Evolutionary conservation across 2,113 vertebrate species (phyloP), one percentile per base, ranked within the genome.

Genomic region (Sturnira hondurensis): DNA sequence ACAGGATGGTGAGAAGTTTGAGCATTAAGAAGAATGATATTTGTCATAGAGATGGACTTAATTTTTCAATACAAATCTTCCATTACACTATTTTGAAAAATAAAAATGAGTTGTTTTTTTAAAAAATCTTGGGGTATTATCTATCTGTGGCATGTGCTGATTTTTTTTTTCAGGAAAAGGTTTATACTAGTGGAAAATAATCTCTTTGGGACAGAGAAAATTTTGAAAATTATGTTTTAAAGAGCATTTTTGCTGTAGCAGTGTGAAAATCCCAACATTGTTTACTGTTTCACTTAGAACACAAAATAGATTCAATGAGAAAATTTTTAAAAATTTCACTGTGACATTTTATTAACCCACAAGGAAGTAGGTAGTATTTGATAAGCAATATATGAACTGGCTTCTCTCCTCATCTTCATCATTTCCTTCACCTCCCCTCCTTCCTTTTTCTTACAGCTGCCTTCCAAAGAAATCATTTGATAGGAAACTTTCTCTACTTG

Each of bases 401-500:
- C 58, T 74, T 65, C 36, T 61, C 50, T 8, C 16, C 45, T 89
- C 38, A 0, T 38, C n/a, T 77, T 41, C 33, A 16, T 77, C 1
- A 1, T 71, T 96, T 82, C 5, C 52, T 76, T 24, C 24, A 1
- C 50, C 9, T 70, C 31, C 67, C 78, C 85, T 26, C 77, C 83
- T 94, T 20, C 43, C 6, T 22, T 43, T 68, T 58, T 58, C 90
- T 22, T 0, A 14, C 41, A 67, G 2, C 56, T 38, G 86, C 86
- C 61, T 96, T 74, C 0, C 63, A 63, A 41, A 74, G 56, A 90
- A 90, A 52, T 97, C 82, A 86, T 45, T 47, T 92, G 52, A 83
- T 92, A 84, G 0, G 15, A 65, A 96, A 68, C 19, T 33, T 90
- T 31, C 91, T 86, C 84, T 78, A 94, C 89, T 94, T 93, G 47